Base-by-base conservation (phyloP, 1,140 invertebrate genomes). In the Trichogramma pretiosum region DNA sequence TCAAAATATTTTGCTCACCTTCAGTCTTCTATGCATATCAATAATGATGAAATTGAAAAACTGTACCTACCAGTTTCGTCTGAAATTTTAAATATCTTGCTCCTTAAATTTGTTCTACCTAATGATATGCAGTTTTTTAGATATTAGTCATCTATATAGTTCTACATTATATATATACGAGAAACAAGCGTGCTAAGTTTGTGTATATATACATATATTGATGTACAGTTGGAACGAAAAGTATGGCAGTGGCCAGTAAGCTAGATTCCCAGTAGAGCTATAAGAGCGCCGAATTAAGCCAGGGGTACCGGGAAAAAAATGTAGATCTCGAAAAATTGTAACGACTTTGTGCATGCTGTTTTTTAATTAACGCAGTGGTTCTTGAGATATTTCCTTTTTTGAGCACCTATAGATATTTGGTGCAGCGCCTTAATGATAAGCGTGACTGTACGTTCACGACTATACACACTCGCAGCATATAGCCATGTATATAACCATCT, bases 301-400 rank as follows among this genome's bases (percentile, higher is more conserved):
- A 37, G 63, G 64, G 57, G 65, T 61, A 62, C 61, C 47, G 57
- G 56, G 57, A 58, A 55, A 65, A 65, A 67, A 53, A 56, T 65
- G 56, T 60, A 41, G 54, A 34, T 1, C 46, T 28, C 43, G 59
- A 69, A 69, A 69, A 61, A 61, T 57, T 67, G 57, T 47, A 56
- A 63, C 65, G 55, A 66, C 64, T 67, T 53, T 50, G 67, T 64
- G 59, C 61, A 65, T 54, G 60, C 53, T 54, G 56, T 65, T 62
- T 28, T 11, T 17, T 43, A 16, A n/a, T 45, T 28, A 17, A 34
- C 4, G 24, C 5, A 9, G 13, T 4, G 3, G 38, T 47, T 56
- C 1, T 13, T 7, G 44, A 56, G 54, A 46, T 67, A 69, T 63
- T 48, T 23, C 22, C 13, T 35, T 52, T 43, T 19, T 14, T 42